Base-by-base conservation (phyloP, 1,140 invertebrate species). In the Patella vulgata region DNA sequence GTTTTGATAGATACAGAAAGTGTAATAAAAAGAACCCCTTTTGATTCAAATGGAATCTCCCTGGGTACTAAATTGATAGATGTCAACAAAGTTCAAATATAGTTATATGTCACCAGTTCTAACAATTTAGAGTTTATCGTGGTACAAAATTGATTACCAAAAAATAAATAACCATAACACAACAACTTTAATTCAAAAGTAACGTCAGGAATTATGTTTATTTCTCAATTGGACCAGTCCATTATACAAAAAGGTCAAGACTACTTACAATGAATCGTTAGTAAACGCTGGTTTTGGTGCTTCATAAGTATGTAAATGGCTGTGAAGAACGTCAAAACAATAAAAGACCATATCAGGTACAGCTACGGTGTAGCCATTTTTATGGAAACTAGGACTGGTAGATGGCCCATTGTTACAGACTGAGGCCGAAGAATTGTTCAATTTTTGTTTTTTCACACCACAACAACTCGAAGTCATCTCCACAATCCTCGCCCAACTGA, bases 321-420 rank as follows among this genome's bases (percentile, higher is more conserved):
- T 91, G 85, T 96, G 95, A 54, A 98, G 89, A 63, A 97, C 95
- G 86, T 98, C 96, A 87, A 98, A 98, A 89, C 96, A 98, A 87
- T 93, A 98, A 87, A 94, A 95, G 82, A 94, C 96, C 96, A 98
- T 98, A 84, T 97, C 95, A 51, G 93, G 91, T 81, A 91, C 90
- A 59, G 93, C 93, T 40, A 97, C 91, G 83, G 89, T 73, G 62
- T 82, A 76, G 31, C 74, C 71, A 73, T 80, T 86, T 64, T 80
- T 82, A 69, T 85, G 81, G 73, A 87, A 87, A 82, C 89, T 89
- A 21, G 82, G 83, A 79, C 87, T 84, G 79, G 85, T 85, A 21
- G 81, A 61, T 21, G 52, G 30, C 46, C 83, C 85, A 75, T 86
- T 85, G 67, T 83, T 85, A 63, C 81, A 85, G 64, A 82, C 77